Evolutionary conservation across 2,888 invertebrate genomes (phyloP), one percentile per base, ranked within the genome.

Genomic region (Graphium colonna): DNA sequence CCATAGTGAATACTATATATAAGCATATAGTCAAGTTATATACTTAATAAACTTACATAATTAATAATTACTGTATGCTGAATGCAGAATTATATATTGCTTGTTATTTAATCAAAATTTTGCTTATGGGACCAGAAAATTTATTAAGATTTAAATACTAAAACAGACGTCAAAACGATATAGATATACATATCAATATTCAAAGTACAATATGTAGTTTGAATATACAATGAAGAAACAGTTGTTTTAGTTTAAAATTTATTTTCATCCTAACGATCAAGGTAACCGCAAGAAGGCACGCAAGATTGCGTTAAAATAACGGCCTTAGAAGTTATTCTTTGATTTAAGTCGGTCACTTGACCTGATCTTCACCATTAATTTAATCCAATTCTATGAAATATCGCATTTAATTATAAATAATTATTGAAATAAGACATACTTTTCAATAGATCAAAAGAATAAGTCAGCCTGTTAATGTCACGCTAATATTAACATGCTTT

Each of bases 231-330:
- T 3, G 21, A 31, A 31, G 31, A 31, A 7, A 31, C 31, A 41
- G 15, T 42, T 28, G 33, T 36, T 1, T 36, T 17, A 33, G 31
- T 17, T 12, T 44, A 16, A 7, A 3, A 44, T 44, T 31, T 18
- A 31, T 38, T 49, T 28, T 18, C n/a, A 55, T 52, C 45, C 52
- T 51, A 51, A 51, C 50, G 55, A 56, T 55, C 60, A 62, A 57
- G 61, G 58, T 43, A 43, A 60, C 15, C 18, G 33, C 38, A 10
- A 52, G 42, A 41, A 33, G 41, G 49, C 63, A 64, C 63, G 63
- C 63, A 41, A 63, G 43, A 53, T 61, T 52, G 59, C 57, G 59
- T 59, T 63, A 51, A 13, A 59, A 43, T 18, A 53, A 53, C 13
- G 31, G 36, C 12, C 28, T 48, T 43, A 43, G 28, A 28, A 26